Base-by-base conservation (phyloP, 2,888 invertebrate species). In the Microdon myrmicae region DNA sequence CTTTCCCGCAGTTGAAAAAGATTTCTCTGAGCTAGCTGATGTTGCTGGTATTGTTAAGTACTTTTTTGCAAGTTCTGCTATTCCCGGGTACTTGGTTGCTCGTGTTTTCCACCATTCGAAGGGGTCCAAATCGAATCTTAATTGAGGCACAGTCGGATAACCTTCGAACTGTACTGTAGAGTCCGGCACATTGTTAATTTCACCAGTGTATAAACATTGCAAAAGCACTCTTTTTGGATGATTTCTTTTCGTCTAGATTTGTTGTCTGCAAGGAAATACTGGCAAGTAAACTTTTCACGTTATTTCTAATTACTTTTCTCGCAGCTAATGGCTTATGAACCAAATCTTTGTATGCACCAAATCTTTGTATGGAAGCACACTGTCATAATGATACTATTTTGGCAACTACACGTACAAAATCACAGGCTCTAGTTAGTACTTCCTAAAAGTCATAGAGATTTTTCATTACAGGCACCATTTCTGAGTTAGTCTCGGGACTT, bases 91-190 rank as follows among this genome's bases (percentile, higher is more conserved):
- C 14, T 38, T 38, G 23, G 38, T 6, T 13, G 25, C 26, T 39
- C 26, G 23, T 12, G 14, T 39, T 39, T 39, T 26, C 10, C 26
- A 39, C 39, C 26, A 39, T 26, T 39, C 26, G 28, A 10, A 20
- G 9, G 37, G 32, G 16, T 32, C 6, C 32, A 32, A 32, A 14
- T 37, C 37, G 13, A 37, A 37, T 6, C 10, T 22, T 20, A 37
- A 22, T 22, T 37, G 37, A 23, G 37, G 37, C 20, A 23, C 37
- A 22, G 22, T 8, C 22, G 23, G 23, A 37, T 37, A 22, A 12
- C n/a, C 10, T 38, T 38, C 16, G 9, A 14, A 10, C 25, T 37
- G 37, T 12, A 22, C 8, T 37, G 10, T 13, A 13, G 23, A 12
- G 26, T 38, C 38, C 13, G n/a, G 16, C 38, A 25, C 9, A 38